phyloP scores from a whole-genome alignment of 1,140 invertebrate species.

The Lordiphosa clarofinis region DNA sequence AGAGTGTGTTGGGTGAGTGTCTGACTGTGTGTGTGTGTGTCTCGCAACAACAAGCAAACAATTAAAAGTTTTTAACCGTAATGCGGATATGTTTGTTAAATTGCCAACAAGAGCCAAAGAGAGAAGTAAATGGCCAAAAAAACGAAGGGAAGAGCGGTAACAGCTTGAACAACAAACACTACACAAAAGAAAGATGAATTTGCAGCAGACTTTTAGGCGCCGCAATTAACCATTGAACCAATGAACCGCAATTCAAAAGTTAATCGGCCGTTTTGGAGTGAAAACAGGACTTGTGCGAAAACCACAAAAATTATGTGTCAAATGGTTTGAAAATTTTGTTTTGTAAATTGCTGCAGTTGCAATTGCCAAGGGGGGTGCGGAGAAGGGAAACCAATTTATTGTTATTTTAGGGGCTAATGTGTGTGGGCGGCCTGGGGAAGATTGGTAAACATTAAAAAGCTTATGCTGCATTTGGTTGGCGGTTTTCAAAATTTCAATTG shows the following conservation, averaged over 20 bases:
- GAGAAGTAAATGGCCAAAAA: constrained; percentile 60
- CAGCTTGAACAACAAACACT: constrained; percentile 3
- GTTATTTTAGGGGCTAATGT: constrained; percentile 7
- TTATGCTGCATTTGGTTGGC: constrained; percentile 66
- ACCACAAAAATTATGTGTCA: constrained; percentile 69
- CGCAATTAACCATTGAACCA: constrained; percentile 58
- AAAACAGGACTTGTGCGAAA: constrained; percentile 25
- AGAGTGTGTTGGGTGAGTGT: constrained; percentile 18
- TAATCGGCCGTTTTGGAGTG: constrained; percentile 62
- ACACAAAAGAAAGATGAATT: constrained; percentile 1
- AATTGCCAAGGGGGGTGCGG: constrained; percentile 9
- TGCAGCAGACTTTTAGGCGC: constrained; percentile 38
- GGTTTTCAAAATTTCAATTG: constrained; percentile 48
- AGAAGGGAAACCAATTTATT: constrained; percentile 24
- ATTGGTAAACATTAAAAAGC: constrained; percentile 28
- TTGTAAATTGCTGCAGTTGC: constrained; percentile 60
- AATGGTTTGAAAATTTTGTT: constrained; percentile 65
- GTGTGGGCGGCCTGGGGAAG: background rate
- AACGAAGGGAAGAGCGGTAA: background rate
- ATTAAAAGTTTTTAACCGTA: constrained; percentile 78
- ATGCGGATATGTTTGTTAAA: constrained; percentile 78
- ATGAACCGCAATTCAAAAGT: constrained; percentile 52
- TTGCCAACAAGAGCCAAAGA: constrained; percentile 57
- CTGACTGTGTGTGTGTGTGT: constrained; percentile 24
- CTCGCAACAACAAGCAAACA: constrained; percentile 75